Base-by-base conservation (phyloP, 2,888 invertebrate genomes). In the Suillia variegata region DNA sequence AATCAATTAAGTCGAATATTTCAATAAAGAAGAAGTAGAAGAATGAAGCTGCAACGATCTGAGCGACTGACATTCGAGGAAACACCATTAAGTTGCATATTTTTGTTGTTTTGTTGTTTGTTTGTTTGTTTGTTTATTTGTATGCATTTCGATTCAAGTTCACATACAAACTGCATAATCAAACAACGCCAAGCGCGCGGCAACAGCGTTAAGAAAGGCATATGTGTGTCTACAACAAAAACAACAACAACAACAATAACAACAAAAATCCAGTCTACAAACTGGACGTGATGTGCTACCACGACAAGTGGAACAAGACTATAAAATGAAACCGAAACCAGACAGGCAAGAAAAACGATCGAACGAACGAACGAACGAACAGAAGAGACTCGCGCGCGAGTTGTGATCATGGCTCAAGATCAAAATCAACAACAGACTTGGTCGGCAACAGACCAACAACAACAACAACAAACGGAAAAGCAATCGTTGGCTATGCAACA, bases 291-390 rank as follows among this genome's bases (percentile, higher is more conserved):
- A 45, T 13, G 45, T 18, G 17, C 12, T 18, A 18, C 1, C 13
- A 18, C 54, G 45, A 54, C 54, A 54, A 54, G 54, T 54, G 54
- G 54, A 42, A 54, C 45, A 54, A 54, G 45, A 21, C 42, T 26
- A 54, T 45, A 42, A 54, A 54, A 45, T 26, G 54, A 45, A 45
- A 33, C 17, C 26, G 21, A 54, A 54, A 42, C 21, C 38, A 54
- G 33, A 53, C n/a, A 20, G 20, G 31, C 15, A 17, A 5, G 18
- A 17, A 3, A 45, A 18, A 45, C 45, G 18, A 20, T 38, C 10
- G 38, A 8, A 38, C 45, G 18, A 13, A 18, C 18, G 18, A 20
- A 13, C 17, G 18, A n/a, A 8, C 6, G 38, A 38, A n/a, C 6
- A 38, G n/a, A 38, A 38, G n/a, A 21, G 13, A 10, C 1, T 2